Percentiles rank a stretch among this genome's conserved stretches.
These are phyloP conservation scores for Ormyrus nitidulus DNA, from an alignment of 2,888 invertebrate species.

Conservation along the genomic window DNA sequence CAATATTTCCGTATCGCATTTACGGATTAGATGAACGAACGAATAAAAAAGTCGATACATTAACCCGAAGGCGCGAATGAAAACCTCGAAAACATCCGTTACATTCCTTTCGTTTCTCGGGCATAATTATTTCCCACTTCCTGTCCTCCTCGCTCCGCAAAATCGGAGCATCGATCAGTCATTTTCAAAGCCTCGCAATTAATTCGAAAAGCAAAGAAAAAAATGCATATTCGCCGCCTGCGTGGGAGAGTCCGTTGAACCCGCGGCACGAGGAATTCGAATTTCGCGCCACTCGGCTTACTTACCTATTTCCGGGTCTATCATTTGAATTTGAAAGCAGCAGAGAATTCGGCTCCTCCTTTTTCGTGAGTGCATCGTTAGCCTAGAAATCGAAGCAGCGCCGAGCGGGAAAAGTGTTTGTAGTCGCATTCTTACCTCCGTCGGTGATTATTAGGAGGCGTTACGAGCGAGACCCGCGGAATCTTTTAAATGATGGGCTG, in stretches of 20 bases:
- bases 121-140: slow-evolving; percentile 9
- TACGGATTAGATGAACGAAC: too few relatives aligned
- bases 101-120: slow-evolving; percentile 29
- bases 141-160: background rate
- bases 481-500: too few relatives aligned
- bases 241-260: slow-evolving; percentile 49
- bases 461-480: too few relatives aligned
- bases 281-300: slow-evolving; percentile 45
- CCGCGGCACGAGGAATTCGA: slow-evolving; percentile 9
- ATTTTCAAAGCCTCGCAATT: background rate
- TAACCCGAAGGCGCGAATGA: too few relatives aligned
- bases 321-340: slow-evolving; percentile 44
- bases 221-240: background rate
- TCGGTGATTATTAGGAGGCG: too few relatives aligned
- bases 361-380: background rate
- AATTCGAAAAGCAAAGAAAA: background rate
- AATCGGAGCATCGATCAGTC: slow-evolving; percentile 15
- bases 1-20: too few relatives aligned
- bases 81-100: slow-evolving; percentile 12
- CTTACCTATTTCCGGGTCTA: slow-evolving; percentile 40
- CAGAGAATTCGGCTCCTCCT: background rate
- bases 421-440: too few relatives aligned
- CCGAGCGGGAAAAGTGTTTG: too few relatives aligned
- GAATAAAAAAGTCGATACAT: too few relatives aligned
- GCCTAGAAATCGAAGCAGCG: background rate